These are phyloP conservation scores for Ceyx melanurus DNA, from an alignment of 2,113 vertebrate species.

Conservation along the genomic window DNA sequence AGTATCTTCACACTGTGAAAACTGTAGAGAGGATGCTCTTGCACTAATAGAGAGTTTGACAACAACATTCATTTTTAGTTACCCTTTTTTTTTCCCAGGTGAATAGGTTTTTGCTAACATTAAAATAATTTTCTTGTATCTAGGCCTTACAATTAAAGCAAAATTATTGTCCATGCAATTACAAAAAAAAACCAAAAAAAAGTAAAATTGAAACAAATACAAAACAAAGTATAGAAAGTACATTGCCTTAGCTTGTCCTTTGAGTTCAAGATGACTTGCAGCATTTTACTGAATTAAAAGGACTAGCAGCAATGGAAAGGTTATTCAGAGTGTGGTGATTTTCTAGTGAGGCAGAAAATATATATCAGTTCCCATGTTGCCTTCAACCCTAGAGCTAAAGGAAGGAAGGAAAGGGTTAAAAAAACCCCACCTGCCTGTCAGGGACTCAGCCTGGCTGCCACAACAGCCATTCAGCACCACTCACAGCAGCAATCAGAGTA, in stretches of 20 bases:
- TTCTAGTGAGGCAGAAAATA: neutral
- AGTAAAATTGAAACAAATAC: neutral
- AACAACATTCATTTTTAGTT: constrained; percentile 13
- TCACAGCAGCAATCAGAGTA: neutral
- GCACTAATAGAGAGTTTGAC: neutral
- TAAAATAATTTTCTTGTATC: constrained; percentile 19
- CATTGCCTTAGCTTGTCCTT: neutral
- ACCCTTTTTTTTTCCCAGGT: neutral
- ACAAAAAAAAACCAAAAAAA: neutral
- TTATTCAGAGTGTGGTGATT: neutral
- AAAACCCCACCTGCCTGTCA: neutral
- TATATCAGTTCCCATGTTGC: neutral
- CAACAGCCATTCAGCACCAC: neutral
- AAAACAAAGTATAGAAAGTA: neutral
- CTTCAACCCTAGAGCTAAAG: neutral
- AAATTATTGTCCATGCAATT: constrained; percentile 11
- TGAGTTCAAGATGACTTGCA: neutral
- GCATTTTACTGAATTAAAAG: neutral
- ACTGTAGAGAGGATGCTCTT: constrained; percentile 8
- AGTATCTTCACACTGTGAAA: constrained; percentile 13
- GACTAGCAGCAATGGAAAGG: neutral
- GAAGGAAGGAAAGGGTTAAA: neutral
- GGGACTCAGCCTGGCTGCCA: neutral
- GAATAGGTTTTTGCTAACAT: neutral
- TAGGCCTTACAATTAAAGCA: constrained; percentile 18